These are phyloP conservation scores for Noctua fimbriata DNA, from an alignment of 2,888 invertebrate species.

Conservation along the genomic window DNA sequence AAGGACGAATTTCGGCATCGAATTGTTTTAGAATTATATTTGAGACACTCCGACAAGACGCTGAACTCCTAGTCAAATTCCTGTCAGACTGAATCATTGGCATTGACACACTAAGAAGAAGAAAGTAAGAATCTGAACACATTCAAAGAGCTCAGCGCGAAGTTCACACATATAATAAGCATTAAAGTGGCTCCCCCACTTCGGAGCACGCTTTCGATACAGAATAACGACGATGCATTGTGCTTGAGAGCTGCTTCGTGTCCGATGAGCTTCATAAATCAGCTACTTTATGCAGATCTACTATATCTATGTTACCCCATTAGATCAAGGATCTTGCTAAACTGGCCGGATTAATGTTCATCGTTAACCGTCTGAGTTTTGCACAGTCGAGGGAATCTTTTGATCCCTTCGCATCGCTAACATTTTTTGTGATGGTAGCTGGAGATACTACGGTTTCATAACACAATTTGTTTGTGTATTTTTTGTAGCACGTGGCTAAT, in stretches of 20 bases:
- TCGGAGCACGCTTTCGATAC: constrained; percentile 65
- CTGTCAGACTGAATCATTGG: not conserved
- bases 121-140: not conserved
- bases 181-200: constrained; percentile 61
- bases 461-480: constrained; percentile 15
- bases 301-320: constrained; percentile 26
- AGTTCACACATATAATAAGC: constrained; percentile 58
- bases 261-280: constrained; percentile 76
- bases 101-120: not conserved
- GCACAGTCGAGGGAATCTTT: constrained; percentile 80
- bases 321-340: constrained; percentile 59
- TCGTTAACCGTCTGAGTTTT: constrained; percentile 76
- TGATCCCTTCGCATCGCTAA: constrained; percentile 73
- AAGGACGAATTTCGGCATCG: not conserved
- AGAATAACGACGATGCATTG: constrained; percentile 76
- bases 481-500: not conserved
- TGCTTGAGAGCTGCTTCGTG: constrained; percentile 77
- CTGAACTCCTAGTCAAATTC: not conserved
- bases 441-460: constrained; percentile 42
- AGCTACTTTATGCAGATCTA: constrained; percentile 48
- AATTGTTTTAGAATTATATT: not conserved
- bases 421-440: constrained; percentile 62
- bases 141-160: constrained; percentile 37
- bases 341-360: constrained; percentile 70
- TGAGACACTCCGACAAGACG: not conserved